These are phyloP conservation scores for Clarias laeviceps DNA, from an alignment of 2,797 vertebrate genomes.

Conservation along the genomic window DNA sequence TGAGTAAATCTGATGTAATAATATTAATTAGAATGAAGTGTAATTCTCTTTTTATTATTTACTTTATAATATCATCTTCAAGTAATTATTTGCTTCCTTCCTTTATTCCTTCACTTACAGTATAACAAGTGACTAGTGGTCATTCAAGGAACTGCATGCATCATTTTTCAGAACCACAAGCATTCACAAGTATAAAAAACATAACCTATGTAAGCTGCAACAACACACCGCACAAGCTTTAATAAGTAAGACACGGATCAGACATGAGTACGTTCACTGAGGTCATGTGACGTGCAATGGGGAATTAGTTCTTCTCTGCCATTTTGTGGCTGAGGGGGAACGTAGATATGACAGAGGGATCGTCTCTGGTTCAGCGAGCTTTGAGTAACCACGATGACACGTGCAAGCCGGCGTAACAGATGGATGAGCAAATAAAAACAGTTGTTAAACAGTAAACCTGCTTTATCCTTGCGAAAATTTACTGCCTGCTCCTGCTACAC, in stretches of 20 bases:
- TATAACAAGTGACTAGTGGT: too few species aligned
- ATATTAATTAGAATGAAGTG: neutral
- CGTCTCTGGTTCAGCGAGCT: slow-evolving; percentile 15
- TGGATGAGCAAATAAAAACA: slow-evolving; percentile 14
- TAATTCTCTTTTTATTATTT: neutral
- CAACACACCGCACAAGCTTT: too few species aligned
- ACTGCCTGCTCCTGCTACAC: slow-evolving; percentile 1
- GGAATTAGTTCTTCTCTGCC: neutral
- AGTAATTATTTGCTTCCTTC: too few species aligned
- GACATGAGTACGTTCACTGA: too few species aligned
- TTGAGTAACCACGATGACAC: slow-evolving; percentile 13
- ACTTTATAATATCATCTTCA: too few species aligned
- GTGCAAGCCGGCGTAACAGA: slow-evolving; percentile 17
- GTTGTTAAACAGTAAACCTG: slow-evolving; percentile 36
- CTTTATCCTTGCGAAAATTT: slow-evolving; percentile 20
- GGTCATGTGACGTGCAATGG: neutral
- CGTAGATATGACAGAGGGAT: neutral
- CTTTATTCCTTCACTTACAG: too few species aligned
- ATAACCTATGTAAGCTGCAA: neutral
- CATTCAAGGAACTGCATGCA: too few species aligned
- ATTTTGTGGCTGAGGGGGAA: neutral
- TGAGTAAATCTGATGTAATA: too few species aligned
- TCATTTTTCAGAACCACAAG: too few species aligned
- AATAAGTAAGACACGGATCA: neutral
- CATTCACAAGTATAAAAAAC: neutral